Evolutionary conservation across 2,113 vertebrate genomes (phyloP).

Genomic region (Macheiramphus alcinus): DNA sequence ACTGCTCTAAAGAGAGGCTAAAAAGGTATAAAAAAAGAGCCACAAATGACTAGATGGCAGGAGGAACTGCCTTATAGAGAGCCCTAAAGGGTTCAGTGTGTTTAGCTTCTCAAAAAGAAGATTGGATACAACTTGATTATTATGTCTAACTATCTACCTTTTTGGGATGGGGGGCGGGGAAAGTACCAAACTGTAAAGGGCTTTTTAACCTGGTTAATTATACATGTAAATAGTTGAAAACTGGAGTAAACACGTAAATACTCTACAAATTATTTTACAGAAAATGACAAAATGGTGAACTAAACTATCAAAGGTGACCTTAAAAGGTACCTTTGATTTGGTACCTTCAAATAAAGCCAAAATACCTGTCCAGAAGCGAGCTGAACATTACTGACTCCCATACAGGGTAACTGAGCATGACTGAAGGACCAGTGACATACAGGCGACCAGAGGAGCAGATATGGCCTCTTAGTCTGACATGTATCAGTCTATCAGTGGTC

Average conservation of each 20-base stretch:
- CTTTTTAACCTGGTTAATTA: neutral
- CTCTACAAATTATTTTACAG: neutral
- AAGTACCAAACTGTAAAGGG: neutral
- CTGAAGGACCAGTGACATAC: neutral
- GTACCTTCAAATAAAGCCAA: neutral
- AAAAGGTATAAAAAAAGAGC: neutral
- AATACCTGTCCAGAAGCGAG: neutral
- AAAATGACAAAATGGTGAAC: neutral
- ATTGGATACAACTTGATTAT: neutral
- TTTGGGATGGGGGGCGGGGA: fast-evolving
- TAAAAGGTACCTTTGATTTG: neutral
- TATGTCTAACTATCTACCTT: neutral
- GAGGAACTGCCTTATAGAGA: neutral
- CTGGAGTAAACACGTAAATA: neutral
- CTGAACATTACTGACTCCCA: neutral
- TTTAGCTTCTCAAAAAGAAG: neutral
- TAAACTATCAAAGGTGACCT: neutral
- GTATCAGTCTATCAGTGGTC: too few relatives aligned
- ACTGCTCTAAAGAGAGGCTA: neutral
- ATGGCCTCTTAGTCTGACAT: neutral
- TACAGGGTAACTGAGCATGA: neutral
- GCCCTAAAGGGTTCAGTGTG: neutral
- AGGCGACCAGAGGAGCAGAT: neutral
- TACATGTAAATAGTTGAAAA: neutral
- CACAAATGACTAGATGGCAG: neutral